Percentiles rank a stretch among this genome's conserved stretches.
phyloP scores from a whole-genome alignment of 23 tunicate genomes.

The Diplosoma virens region DNA sequence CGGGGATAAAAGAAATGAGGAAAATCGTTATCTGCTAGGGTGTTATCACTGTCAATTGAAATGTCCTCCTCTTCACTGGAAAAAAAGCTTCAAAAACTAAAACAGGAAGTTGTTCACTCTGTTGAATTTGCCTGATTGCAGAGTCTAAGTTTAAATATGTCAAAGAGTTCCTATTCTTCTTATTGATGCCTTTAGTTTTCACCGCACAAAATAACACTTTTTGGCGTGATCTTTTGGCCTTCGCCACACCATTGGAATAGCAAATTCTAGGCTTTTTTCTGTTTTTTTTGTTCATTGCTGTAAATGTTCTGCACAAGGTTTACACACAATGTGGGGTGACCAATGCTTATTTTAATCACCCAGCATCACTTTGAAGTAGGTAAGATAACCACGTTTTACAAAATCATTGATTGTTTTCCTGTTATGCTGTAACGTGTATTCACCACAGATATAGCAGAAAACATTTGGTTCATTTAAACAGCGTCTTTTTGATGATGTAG shows the following conservation, averaged over 20 bases:
- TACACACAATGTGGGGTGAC: slow-evolving; percentile 7
- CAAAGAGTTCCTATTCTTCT: too few species aligned
- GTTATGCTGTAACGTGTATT: slow-evolving; percentile 15
- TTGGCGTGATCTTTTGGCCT: neutral
- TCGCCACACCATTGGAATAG: slow-evolving; percentile 13
- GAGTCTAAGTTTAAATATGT: neutral
- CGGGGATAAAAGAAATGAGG: neutral
- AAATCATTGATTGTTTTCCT: slow-evolving; percentile 3
- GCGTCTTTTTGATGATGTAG: too few species aligned
- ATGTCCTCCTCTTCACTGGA: slow-evolving; percentile 20
- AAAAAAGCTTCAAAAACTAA: slow-evolving; percentile 5
- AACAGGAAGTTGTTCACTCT: slow-evolving; percentile 8
- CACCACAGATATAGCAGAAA: slow-evolving; percentile 19
- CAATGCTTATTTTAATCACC: slow-evolving; percentile 1
- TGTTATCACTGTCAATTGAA: slow-evolving; percentile 14
- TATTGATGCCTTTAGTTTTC: too few species aligned
- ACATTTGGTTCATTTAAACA: too few species aligned
- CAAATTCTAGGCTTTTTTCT: neutral
- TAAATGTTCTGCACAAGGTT: slow-evolving; percentile 1
- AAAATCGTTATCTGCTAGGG: neutral
- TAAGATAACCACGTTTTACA: neutral
- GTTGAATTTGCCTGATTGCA: slow-evolving; percentile 7
- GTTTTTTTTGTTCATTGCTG: neutral
- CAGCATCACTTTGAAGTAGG: neutral
- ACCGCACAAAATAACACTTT: neutral